Conservation (phyloP, 2,888 invertebrate genomes). For the Chrysomela aeneicollis region DNA sequence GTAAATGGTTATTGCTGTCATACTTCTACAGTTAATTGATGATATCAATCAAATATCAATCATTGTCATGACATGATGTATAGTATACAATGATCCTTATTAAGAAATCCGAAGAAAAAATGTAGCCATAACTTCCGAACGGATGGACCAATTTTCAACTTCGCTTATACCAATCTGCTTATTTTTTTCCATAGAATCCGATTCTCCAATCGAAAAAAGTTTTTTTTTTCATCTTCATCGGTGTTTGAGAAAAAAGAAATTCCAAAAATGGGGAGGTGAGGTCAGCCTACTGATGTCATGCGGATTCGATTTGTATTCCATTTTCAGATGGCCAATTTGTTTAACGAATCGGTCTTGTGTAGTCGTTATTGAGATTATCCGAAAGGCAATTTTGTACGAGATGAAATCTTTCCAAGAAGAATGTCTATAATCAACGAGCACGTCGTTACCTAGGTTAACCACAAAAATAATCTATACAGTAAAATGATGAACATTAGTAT, state of each 20-base stretch:
- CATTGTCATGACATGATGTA: no score
- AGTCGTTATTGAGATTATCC: background rate
- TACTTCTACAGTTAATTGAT: background rate
- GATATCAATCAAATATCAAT: no score
- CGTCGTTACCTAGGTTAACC: background rate
- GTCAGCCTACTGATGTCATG: background rate
- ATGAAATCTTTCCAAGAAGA: background rate
- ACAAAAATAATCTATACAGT: background rate
- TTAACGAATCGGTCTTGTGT: background rate
- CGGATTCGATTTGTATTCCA: background rate
- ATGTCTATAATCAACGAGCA: background rate
- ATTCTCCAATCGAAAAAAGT: no score
- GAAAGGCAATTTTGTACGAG: background rate
- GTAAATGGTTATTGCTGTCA: background rate
- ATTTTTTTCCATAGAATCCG: no score
- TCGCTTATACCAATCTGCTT: no score
- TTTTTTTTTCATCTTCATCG: no score
- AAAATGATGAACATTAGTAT: no score
- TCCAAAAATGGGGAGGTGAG: constrained; percentile 1
- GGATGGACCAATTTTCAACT: no score
- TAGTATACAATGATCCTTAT: background rate
- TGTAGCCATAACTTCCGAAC: no score
- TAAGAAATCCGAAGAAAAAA: background rate
- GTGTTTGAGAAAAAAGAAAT: background rate
- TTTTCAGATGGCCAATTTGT: constrained; percentile 1